Evolutionary conservation across 2,113 vertebrate species (phyloP), one percentile per base, ranked within the genome.

Genomic region (Indri indri): DNA sequence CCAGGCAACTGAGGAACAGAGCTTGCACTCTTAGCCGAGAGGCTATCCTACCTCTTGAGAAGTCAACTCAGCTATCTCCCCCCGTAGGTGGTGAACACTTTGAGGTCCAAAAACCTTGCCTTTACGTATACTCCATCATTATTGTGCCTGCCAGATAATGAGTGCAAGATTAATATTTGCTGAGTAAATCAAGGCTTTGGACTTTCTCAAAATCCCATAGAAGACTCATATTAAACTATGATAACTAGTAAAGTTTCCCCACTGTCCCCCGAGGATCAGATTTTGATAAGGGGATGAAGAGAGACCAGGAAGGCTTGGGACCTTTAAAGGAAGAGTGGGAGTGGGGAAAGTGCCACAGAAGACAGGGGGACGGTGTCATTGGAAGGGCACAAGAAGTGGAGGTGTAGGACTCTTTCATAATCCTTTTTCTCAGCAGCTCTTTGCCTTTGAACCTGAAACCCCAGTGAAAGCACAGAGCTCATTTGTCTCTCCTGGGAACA

Each of bases 171-270:
- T 32, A 83, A 52, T 42, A 90, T 22, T 42, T 74, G n/a, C 70
- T 71, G 61, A 92, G 32, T 37, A 71, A 94, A 76, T 40, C 76
- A 91, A 94, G 80, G 30, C 82, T 85, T 85, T 77, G 61, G 40
- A 63, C 27, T 59, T 82, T 23, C 54, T 61, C 79, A 74, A 92
- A 77, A 90, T 66, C 65, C 89, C 25, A 30, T 20, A 37, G 50
- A 85, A 91, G 77, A 40, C 47, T 37, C 45, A 47, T n/a, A 73
- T 14, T 93, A 40, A 73, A 79, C 42, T 50, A 27, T 82, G 68
- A 77, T 47, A 82, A 71, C 68, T n/a, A 87, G 61, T 32, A 40
- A 74, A 40, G 61, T 42, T 65, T 50, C 79, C 59, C 34, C 13
- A 52, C 18, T 59, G 1, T 25, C 61, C 61, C 27, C 61, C 25